Conservation (phyloP, 2,888 invertebrate species). For the Prosapia bicincta region DNA sequence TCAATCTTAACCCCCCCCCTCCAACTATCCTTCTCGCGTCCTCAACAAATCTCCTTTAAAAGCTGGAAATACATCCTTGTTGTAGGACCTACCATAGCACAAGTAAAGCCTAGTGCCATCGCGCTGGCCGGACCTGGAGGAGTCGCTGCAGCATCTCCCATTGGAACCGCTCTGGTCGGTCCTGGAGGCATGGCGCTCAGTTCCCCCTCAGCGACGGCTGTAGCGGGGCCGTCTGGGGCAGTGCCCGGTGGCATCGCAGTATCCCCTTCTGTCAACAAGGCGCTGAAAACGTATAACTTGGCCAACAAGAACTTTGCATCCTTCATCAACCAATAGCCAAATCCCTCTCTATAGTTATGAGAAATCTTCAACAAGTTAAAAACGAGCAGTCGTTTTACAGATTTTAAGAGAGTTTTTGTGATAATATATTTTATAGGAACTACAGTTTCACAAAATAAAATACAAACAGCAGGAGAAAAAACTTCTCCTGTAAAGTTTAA, state of each 20-base stretch:
- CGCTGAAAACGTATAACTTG: slow-evolving; percentile 18
- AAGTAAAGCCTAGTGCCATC: slow-evolving; percentile 51
- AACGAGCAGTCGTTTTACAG: no score
- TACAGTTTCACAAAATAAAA: no score
- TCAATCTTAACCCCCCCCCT: no score
- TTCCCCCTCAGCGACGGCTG: slow-evolving; percentile 52
- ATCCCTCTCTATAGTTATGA: no score
- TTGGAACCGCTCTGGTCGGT: slow-evolving; percentile 51
- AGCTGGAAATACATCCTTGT: slow-evolving; percentile 7
- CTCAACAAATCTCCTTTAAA: not conserved
- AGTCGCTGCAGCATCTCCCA: slow-evolving; percentile 50
- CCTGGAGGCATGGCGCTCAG: slow-evolving; percentile 48
- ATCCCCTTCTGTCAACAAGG: slow-evolving; percentile 15
- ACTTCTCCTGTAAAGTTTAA: no score
- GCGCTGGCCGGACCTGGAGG: slow-evolving; percentile 52
- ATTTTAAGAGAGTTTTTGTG: no score
- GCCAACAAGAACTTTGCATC: slow-evolving; percentile 18
- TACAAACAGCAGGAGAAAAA: no score
- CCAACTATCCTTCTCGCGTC: not conserved
- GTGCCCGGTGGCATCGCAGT: slow-evolving; percentile 9
- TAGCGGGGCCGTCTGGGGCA: slow-evolving; percentile 46
- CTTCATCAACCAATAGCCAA: slow-evolving; percentile 13
- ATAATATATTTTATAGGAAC: no score
- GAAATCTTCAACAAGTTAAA: no score
- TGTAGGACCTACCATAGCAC: slow-evolving; percentile 46